Conservation (phyloP, 2,888 invertebrate genomes). For the Drosophila peninsularis region DNA sequence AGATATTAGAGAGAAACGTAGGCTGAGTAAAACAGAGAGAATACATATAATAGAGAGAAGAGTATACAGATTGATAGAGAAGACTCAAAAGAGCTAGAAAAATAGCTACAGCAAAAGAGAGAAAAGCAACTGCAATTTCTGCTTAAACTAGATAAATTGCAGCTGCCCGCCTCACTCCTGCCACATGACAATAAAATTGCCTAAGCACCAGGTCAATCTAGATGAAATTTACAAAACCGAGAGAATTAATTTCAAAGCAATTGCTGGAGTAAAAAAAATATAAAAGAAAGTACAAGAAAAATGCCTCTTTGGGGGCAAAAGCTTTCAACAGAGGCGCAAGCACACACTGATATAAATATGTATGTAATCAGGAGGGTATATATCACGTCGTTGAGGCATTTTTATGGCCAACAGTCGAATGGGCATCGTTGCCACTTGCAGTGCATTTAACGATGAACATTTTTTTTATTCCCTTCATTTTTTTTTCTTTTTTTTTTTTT, state of each 20-base stretch:
- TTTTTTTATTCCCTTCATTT: slow-evolving; percentile 2
- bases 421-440: slow-evolving; percentile 56
- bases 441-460: slow-evolving; percentile 34
- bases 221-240: slow-evolving; percentile 7
- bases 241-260: slow-evolving; percentile 15
- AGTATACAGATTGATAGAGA: background rate
- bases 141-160: background rate
- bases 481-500: slow-evolving; percentile 3
- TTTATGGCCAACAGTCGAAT: slow-evolving; percentile 60
- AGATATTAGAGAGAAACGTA: too few relatives aligned
- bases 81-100: background rate
- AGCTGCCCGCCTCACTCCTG: background rate
- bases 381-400: slow-evolving; percentile 65
- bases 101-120: too few relatives aligned
- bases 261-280: slow-evolving; percentile 4
- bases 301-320: slow-evolving; percentile 17
- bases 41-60: background rate
- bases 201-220: background rate
- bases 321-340: slow-evolving; percentile 1
- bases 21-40: background rate
- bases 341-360: background rate
- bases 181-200: slow-evolving; percentile 1
- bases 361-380: slow-evolving; percentile 34
- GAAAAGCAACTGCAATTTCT: background rate
- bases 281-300: slow-evolving; percentile 14